Conservation (phyloP, 2,888 invertebrate species). For the Agrilus mali region DNA sequence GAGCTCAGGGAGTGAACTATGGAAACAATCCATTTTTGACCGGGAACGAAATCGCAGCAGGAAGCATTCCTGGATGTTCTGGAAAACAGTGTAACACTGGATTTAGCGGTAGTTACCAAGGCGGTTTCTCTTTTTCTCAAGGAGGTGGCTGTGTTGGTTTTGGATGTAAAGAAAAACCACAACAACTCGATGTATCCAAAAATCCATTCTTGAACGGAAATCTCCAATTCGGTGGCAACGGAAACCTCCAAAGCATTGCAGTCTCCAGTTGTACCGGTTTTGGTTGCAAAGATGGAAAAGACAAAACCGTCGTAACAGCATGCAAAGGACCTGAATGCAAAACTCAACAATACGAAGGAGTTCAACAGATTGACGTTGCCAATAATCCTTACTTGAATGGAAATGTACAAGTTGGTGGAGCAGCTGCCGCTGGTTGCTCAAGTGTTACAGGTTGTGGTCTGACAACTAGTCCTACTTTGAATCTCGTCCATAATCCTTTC, state of each 20-base stretch:
- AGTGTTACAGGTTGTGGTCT: background rate
- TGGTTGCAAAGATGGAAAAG: conserved; percentile 17
- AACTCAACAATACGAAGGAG: conserved; percentile 11
- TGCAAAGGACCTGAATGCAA: conserved; percentile 11
- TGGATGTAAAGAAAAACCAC: background rate
- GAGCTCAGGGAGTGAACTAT: conserved; percentile 14
- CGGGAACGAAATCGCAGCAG: conserved; percentile 10
- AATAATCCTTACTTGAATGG: conserved; percentile 25
- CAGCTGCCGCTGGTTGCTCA: conserved; percentile 7
- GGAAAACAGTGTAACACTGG: background rate
- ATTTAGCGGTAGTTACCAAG: conserved; percentile 1
- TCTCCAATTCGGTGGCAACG: conserved; percentile 4
- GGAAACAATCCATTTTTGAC: conserved; percentile 24
- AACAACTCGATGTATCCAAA: conserved; percentile 14
- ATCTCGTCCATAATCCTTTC: background rate
- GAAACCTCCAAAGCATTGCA: conserved; percentile 21
- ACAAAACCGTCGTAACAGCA: conserved; percentile 9
- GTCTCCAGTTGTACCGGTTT: conserved; percentile 20
- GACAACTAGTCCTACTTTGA: background rate
- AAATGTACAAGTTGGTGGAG: background rate
- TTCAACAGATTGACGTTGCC: conserved; percentile 16
- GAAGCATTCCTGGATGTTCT: background rate
- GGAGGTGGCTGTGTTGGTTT: background rate
- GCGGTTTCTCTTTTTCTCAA: background rate
- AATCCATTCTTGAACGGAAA: conserved; percentile 25